phyloP scores from a whole-genome alignment of 2,888 invertebrate genomes.

The Eretmocerus hayati region DNA sequence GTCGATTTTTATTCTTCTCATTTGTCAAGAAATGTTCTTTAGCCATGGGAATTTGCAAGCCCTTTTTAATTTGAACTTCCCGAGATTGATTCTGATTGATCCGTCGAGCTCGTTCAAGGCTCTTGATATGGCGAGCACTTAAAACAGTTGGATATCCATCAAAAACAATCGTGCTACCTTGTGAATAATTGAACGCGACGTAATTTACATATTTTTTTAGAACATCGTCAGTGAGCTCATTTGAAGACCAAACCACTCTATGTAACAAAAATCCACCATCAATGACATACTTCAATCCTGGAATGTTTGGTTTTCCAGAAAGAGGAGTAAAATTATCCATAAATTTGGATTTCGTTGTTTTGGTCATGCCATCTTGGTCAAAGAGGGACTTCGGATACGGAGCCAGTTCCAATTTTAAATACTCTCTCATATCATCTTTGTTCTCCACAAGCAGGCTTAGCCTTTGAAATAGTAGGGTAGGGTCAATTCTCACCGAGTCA shows the following conservation, averaged over 20 bases:
- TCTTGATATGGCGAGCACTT: no score
- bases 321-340: neutral
- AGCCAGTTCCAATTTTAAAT: conserved; percentile 31
- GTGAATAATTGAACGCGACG: neutral
- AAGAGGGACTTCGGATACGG: conserved; percentile 32
- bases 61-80: no score
- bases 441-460: no score
- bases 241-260: neutral
- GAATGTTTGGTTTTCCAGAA: neutral
- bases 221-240: neutral
- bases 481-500: neutral
- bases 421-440: no score
- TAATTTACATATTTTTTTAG: neutral
- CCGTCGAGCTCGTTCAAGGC: no score
- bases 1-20: no score
- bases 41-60: no score
- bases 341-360: neutral
- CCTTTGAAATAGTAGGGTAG: no score
- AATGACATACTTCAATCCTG: neutral
- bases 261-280: neutral
- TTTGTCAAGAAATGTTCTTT: no score
- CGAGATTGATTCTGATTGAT: no score
- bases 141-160: neutral
- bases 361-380: neutral
- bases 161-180: neutral